A percentile compares a stretch with the other conserved stretches of the same genome.
Conservation (phyloP, 2,113 vertebrate species). For the Cryptotis parvus region DNA sequence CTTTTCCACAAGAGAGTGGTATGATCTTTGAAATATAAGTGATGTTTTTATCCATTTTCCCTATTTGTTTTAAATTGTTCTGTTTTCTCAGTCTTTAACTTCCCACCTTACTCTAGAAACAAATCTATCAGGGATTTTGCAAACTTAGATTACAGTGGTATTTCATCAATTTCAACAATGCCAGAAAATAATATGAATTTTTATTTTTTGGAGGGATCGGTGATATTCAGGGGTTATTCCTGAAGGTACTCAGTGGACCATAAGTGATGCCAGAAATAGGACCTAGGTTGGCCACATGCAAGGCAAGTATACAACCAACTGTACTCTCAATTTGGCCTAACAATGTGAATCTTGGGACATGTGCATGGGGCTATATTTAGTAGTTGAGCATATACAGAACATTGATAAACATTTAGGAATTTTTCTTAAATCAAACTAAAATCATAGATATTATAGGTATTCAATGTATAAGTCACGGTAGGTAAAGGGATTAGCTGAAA, state of each 20-base stretch:
- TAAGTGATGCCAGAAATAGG: no score
- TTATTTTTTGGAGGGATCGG: no score
- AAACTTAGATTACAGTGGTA: neutral
- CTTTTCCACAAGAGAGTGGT: constrained; percentile 53
- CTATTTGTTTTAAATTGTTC: neutral
- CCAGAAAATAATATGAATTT: neutral
- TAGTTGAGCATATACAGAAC: no score
- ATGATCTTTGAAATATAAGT: neutral
- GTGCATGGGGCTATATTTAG: no score
- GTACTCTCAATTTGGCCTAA: neutral
- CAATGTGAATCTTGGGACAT: no score
- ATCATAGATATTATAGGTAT: neutral
- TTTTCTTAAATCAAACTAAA: neutral
- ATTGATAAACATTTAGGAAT: neutral
- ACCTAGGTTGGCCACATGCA: no score
- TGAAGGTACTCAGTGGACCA: no score
- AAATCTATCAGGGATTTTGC: neutral
- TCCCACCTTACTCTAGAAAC: neutral
- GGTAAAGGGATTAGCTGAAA: neutral
- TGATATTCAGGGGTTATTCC: no score
- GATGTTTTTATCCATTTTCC: neutral
- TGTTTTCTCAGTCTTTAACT: neutral
- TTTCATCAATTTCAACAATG: neutral
- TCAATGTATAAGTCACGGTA: neutral
- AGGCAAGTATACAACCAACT: no score